Percentiles rank a stretch among this genome's conserved stretches.
Conservation (phyloP, 2,797 vertebrate species). For the Sparidentex hasta region DNA sequence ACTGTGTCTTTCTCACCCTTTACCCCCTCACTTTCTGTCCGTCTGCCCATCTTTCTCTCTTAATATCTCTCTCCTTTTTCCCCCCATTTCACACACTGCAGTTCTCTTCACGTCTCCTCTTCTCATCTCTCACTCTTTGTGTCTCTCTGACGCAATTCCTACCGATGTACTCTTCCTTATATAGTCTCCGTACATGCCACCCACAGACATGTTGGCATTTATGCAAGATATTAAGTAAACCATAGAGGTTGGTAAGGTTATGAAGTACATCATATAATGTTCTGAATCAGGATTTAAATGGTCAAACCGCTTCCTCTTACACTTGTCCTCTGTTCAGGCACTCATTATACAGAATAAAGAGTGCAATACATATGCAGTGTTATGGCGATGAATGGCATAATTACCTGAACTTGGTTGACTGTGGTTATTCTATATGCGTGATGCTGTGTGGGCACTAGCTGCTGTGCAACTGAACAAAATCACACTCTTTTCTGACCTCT, state of each 20-base stretch:
- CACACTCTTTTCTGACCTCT: not conserved
- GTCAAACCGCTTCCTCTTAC: not conserved
- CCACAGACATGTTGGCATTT: conserved; percentile 3
- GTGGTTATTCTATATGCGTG: not conserved
- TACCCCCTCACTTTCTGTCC: conserved; percentile 19
- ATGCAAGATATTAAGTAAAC: conserved; percentile 1
- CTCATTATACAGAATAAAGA: not conserved
- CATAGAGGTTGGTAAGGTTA: conserved; percentile 9
- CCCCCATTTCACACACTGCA: not conserved
- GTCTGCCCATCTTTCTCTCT: conserved; percentile 24
- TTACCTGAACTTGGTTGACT: not conserved
- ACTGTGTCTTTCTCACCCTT: conserved; percentile 29
- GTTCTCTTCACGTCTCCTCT: not conserved
- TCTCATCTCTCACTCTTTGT: conserved; percentile 9
- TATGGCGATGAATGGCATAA: not conserved
- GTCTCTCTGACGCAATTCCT: not conserved
- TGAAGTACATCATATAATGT: conserved; percentile 15
- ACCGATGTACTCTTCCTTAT: conserved; percentile 9
- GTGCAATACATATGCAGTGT: not conserved
- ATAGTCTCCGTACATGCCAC: conserved; percentile 10
- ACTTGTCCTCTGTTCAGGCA: conserved; percentile 8
- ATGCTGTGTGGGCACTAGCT: not conserved
- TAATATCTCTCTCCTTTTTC: conserved; percentile 9
- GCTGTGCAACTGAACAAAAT: not conserved
- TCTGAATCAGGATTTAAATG: conserved; percentile 21